A percentile compares a stretch with the other conserved stretches of the same genome.
phyloP scores from a whole-genome alignment of 1,140 invertebrate genomes.

The Drosophila lowei region DNA sequence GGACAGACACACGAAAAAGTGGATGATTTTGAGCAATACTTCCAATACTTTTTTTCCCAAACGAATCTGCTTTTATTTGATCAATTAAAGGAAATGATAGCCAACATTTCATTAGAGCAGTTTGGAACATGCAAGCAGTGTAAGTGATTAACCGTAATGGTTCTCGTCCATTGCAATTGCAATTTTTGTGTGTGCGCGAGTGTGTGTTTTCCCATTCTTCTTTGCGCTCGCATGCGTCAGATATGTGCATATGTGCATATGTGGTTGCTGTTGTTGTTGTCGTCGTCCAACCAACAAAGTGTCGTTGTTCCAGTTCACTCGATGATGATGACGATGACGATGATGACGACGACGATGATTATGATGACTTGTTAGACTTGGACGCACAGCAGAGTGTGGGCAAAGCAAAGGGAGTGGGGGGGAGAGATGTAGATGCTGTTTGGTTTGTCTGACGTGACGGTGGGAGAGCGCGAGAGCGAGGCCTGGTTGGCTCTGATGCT shows the following conservation, averaged over 20 bases:
- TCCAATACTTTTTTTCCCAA: no score
- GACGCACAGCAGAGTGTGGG: conserved; percentile 42
- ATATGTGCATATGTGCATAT: conserved; percentile 10
- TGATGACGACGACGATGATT: conserved; percentile 51
- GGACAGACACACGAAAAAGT: no score
- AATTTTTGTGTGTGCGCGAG: conserved; percentile 7
- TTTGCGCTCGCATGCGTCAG: conserved; percentile 28
- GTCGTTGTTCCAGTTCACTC: conserved; percentile 69
- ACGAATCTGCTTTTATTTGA: neutral
- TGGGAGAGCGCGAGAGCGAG: neutral
- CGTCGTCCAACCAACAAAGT: conserved; percentile 12
- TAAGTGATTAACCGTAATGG: neutral
- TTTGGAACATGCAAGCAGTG: no score
- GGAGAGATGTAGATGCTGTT: neutral
- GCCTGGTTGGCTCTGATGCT: conserved; percentile 42
- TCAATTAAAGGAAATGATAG: neutral
- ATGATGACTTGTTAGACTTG: conserved; percentile 70
- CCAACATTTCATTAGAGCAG: no score
- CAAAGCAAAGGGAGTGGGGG: conserved; percentile 2
- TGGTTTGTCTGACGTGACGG: neutral
- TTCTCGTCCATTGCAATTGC: neutral
- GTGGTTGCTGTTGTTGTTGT: conserved; percentile 23
- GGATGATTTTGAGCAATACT: no score
- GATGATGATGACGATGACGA: conserved; percentile 18
- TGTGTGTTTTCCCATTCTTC: conserved; percentile 16